A percentile compares a stretch with the other conserved stretches of the same genome.
These are phyloP conservation scores for Parapristionchus giblindavisi DNA, from an alignment of 2,888 invertebrate species.

Conservation along the genomic window DNA sequence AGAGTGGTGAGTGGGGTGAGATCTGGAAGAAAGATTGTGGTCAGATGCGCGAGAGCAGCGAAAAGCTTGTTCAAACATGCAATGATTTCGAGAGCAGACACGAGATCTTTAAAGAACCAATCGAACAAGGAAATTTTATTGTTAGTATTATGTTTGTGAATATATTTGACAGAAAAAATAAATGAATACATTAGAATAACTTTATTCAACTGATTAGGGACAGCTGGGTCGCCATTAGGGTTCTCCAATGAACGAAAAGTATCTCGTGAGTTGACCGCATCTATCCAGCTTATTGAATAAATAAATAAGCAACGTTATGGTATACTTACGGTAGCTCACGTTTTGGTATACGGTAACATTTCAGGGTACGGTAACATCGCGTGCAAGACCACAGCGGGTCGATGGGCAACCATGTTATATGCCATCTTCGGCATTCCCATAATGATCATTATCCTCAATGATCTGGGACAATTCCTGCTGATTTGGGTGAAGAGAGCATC, in stretches of 20 bases:
- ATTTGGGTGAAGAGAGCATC: slow-evolving; percentile 49
- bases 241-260: too few species aligned
- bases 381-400: slow-evolving; percentile 85
- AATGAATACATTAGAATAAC: too few species aligned
- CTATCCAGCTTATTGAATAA: too few species aligned
- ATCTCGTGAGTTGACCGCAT: too few species aligned
- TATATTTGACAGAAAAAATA: too few species aligned
- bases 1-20: not conserved
- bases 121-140: too few species aligned
- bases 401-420: slow-evolving; percentile 88
- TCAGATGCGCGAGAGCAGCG: not conserved
- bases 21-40: not conserved
- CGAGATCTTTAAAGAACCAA: too few species aligned
- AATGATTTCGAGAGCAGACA: too few species aligned
- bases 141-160: too few species aligned
- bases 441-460: slow-evolving; percentile 90
- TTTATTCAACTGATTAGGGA: too few species aligned
- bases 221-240: too few species aligned
- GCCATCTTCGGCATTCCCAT: slow-evolving; percentile 92
- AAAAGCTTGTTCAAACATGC: not conserved
- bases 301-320: too few species aligned
- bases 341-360: not conserved
- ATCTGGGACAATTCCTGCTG: slow-evolving; percentile 87
- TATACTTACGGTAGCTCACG: not conserved
- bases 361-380: slow-evolving; percentile 95